phyloP scores from a whole-genome alignment of 2,113 vertebrate genomes.

The Phrynocephalus versicolor region DNA sequence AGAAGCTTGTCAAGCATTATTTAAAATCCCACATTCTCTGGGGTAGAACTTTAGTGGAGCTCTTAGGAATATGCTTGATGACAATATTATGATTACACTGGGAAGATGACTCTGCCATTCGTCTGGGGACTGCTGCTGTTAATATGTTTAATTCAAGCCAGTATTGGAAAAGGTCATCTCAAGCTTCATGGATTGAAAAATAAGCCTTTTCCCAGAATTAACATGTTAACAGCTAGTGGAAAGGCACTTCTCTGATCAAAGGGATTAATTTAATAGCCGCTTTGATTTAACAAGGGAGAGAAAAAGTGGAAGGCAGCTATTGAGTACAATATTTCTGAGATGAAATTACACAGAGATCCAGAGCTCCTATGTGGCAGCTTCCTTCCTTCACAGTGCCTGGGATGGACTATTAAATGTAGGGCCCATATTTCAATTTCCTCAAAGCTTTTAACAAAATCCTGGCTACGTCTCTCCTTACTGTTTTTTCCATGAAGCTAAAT shows the following conservation, averaged over 20 bases:
- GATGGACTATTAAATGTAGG: background rate
- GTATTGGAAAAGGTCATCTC: conserved; percentile 36
- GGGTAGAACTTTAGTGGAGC: conserved; percentile 35
- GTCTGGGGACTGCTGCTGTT: conserved; percentile 27
- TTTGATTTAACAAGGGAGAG: background rate
- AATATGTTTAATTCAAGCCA: conserved; percentile 35
- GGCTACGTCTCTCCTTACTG: background rate
- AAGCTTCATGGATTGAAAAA: conserved; percentile 15
- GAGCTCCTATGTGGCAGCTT: background rate
- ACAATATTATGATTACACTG: conserved; percentile 33
- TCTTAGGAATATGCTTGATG: conserved; percentile 40
- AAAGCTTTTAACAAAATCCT: background rate
- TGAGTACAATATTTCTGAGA: background rate
- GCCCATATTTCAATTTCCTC: background rate
- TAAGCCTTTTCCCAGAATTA: conserved; percentile 29
- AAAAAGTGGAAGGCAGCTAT: background rate
- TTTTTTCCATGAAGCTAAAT: background rate
- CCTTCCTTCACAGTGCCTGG: background rate
- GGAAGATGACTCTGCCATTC: conserved; percentile 43
- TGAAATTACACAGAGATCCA: background rate
- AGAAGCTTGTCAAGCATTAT: conserved; percentile 5
- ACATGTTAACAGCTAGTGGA: background rate
- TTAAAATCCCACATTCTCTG: conserved; percentile 25
- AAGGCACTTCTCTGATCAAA: background rate
- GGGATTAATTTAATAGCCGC: conserved; percentile 4